A percentile compares a stretch with the other conserved stretches of the same genome.
phyloP scores from a whole-genome alignment of 35 echinoderm and acorn worm species.

The Amphiura filiformis region DNA sequence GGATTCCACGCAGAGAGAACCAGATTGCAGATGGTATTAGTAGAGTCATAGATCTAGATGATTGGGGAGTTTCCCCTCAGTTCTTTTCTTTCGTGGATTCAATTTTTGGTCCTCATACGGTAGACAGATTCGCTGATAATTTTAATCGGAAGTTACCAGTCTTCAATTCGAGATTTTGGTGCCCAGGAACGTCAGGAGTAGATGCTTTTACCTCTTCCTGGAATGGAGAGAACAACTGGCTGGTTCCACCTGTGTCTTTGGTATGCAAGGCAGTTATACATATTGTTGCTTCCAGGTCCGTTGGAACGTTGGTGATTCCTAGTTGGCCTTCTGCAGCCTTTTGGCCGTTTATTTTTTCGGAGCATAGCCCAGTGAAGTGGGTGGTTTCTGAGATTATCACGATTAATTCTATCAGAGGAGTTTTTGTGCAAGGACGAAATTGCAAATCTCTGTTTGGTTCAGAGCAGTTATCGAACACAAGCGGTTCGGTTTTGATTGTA shows the following conservation, averaged over 20 bases:
- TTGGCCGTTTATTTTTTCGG: constrained; percentile 8
- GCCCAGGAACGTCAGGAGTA: neutral
- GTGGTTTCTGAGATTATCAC: neutral
- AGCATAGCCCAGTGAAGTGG: neutral
- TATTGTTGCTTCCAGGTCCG: neutral
- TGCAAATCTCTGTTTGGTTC: constrained; percentile 4
- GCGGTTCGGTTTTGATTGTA: constrained; percentile 7
- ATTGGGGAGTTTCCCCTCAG: constrained; percentile 33
- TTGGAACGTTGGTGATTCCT: neutral
- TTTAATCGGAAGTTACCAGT: neutral
- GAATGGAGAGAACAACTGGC: constrained; percentile 23
- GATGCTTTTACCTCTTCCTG: constrained; percentile 35
- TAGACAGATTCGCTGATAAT: constrained; percentile 45
- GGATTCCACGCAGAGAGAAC: constrained; percentile 43
- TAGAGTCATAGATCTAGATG: constrained; percentile 35
- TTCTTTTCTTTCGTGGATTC: constrained; percentile 31
- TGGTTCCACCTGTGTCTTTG: constrained; percentile 23
- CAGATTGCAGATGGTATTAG: constrained; percentile 39
- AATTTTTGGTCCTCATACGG: constrained; percentile 33
- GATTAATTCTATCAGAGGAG: neutral
- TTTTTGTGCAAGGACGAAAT: neutral
- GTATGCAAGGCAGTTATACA: constrained; percentile 2
- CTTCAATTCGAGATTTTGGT: constrained; percentile 38
- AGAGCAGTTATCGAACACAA: neutral
- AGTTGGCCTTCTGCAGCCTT: neutral